A percentile compares a stretch with the other conserved stretches of the same genome.
phyloP scores from a whole-genome alignment of 1,140 invertebrate genomes.

The Drosophila varians region DNA sequence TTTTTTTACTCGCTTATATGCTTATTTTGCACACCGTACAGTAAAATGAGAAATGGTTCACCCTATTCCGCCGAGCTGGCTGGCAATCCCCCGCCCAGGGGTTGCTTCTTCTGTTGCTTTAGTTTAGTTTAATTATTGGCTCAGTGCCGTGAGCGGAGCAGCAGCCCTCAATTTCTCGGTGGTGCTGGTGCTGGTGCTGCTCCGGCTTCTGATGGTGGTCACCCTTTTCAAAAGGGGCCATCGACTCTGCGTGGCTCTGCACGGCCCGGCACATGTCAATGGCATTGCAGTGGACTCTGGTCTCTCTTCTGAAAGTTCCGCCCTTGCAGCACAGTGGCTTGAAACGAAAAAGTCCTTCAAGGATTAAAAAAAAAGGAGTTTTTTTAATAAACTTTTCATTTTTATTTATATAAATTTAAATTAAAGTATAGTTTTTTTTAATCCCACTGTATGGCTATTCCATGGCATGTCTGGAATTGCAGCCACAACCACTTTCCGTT shows the following conservation, averaged over 20 bases:
- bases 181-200: background rate
- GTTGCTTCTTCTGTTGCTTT: conserved; percentile 57
- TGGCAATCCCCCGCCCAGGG: conserved; percentile 52
- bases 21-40: conserved; percentile 38
- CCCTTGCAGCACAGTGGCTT: conserved; percentile 52
- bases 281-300: conserved; percentile 49
- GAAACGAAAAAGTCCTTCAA: background rate
- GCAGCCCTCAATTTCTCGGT: conserved; percentile 30
- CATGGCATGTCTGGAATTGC: conserved; percentile 33
- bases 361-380: background rate
- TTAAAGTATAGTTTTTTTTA: too few species aligned
- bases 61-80: conserved; percentile 39
- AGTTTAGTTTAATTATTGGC: conserved; percentile 77
- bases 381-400: background rate
- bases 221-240: conserved; percentile 56
- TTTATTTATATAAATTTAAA: background rate
- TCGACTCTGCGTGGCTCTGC: conserved; percentile 22
- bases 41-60: conserved; percentile 45
- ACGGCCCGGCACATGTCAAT: conserved; percentile 73
- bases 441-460: conserved; percentile 23
- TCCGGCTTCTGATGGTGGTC: conserved; percentile 47
- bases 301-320: conserved; percentile 9
- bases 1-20: too few species aligned
- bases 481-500: conserved; percentile 62
- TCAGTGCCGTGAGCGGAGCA: conserved; percentile 46